phyloP scores from a whole-genome alignment of 2,888 invertebrate genomes.

The Amphipoea lucens region DNA sequence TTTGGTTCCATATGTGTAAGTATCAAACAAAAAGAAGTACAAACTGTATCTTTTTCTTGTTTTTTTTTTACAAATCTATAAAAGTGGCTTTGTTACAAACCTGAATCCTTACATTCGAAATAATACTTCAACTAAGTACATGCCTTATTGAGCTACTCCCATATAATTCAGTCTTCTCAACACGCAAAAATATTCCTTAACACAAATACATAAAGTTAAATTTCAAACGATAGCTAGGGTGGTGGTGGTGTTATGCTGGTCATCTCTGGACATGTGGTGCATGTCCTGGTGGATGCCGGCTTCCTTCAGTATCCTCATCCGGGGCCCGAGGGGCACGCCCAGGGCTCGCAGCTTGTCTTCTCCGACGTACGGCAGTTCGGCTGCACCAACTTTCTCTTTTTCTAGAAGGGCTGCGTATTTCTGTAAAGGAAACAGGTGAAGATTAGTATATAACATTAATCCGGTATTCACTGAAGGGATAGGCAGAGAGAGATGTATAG shows the following conservation, averaged over 20 bases:
- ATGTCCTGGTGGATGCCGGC: slow-evolving; percentile 91
- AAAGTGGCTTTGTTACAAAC: background rate
- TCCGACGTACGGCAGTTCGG: slow-evolving; percentile 96
- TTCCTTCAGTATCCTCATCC: slow-evolving; percentile 96
- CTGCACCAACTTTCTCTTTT: slow-evolving; percentile 96
- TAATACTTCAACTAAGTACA: slow-evolving; percentile 54
- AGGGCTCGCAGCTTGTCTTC: slow-evolving; percentile 96
- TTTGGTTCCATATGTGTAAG: background rate
- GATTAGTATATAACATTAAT: background rate
- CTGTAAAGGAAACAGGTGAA: slow-evolving; percentile 84
- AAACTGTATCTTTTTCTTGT: background rate
- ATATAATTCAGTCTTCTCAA: slow-evolving; percentile 64
- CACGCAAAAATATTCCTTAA: slow-evolving; percentile 44
- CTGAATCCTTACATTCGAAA: slow-evolving; percentile 24
- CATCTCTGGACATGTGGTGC: slow-evolving; percentile 86
- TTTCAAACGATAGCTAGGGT: slow-evolving; percentile 91
- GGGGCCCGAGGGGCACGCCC: slow-evolving; percentile 97
- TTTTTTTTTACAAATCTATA: background rate
- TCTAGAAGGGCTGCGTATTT: slow-evolving; percentile 96
- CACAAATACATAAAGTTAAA: slow-evolving; percentile 25
- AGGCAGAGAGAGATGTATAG: no score
- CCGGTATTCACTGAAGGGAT: background rate
- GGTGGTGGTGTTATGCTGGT: slow-evolving; percentile 86
- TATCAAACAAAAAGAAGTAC: background rate
- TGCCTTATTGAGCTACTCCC: slow-evolving; percentile 50